Base-by-base conservation (phyloP, 2,888 invertebrate species). In the Alloplasta piceator region DNA sequence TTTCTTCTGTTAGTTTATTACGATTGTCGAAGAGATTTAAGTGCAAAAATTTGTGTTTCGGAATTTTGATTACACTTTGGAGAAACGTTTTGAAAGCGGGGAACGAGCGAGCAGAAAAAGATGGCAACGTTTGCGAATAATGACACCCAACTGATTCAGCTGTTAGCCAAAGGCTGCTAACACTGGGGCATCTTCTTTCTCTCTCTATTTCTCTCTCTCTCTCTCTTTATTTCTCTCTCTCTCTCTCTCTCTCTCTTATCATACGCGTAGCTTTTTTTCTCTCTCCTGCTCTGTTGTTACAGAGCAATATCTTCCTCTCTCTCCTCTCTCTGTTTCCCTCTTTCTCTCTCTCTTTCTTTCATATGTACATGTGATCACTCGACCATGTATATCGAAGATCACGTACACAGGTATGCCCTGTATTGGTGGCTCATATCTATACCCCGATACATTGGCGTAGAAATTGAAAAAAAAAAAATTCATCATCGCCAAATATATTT, bases 131-230 rank as follows among this genome's bases (percentile, higher is more conserved):
- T 80, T 60, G 74, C 85, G 83, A 87, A 83, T 70, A 85, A 83
- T 86, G 85, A 86, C 88, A 85, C 83, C 85, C 86, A 84, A 89
- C 89, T 89, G 89, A 89, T 87, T 88, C 89, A 85, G 84, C 85
- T 84, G 86, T 89, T 87, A 84, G 82, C 82, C 78, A 77, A 85
- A 87, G 87, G 84, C 86, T 86, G 87, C 87, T 87, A 88, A 87
- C 86, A 84, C 52, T 52, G 14, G 14, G 84, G 80, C 82, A 26
- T 85, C 86, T 85, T 87, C 86, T 88, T 64, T 75, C 80, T 81
- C 76, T 72, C 64, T 36, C n/a, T 43, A 6, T 43, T 10, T 56
- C 66, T 50, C 56, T 68, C 52, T 16, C 43, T 43, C 26, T n/a
- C 52, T 56, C 56, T 56, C 43, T 43, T 4, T 43, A 2, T 43